Base-by-base conservation (phyloP, 2,888 invertebrate species). In the Tetrapedia diversipes region DNA sequence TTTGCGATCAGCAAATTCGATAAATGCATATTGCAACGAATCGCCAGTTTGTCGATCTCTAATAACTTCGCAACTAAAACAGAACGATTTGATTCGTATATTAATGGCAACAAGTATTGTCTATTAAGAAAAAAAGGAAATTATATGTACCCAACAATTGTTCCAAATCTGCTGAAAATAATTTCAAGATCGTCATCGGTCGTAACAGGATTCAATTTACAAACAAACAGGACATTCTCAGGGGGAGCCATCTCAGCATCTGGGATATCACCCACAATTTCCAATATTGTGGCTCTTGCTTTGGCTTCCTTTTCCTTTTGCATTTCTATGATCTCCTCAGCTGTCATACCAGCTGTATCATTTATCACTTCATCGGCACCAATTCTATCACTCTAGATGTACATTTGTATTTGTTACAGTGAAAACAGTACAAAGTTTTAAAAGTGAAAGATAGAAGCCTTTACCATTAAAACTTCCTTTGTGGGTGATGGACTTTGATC, bases 181-280 rank as follows among this genome's bases (percentile, higher is more conserved):
- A 99, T 98, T 93, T 99, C 98, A 77, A 99, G 93, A 92, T 99
- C 98, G 88, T 99, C 99, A 91, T 98, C 98, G 11, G 95, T 97
- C 0, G 99, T 99, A 0, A 99, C 98, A 0, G 99, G 99, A 93
- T 99, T 99, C 24, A 99, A 93, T 93, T 99, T 99, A 92, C 99
- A 99, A 37, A 99, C 98, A 93, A 99, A 99, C 0, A 99, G 93
- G 2, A 99, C 99, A 93, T 99, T 99, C 92, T 99, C 99, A 8
- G 99, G 99, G 0, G 99, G 99, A 7, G 98, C 98, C 92, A 98
- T 96, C 74, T 99, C 99, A 16, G 98, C 99, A 93, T 98, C 97
- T 0, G 99, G 99, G 70, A 99, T 93, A 92, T 99, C 99, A 0
- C 99, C 99, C 27, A 99, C 98, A 93, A 99, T 99, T 93, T 99